phyloP scores from a whole-genome alignment of 2,888 invertebrate species.

The Aspidapion aeneum region DNA sequence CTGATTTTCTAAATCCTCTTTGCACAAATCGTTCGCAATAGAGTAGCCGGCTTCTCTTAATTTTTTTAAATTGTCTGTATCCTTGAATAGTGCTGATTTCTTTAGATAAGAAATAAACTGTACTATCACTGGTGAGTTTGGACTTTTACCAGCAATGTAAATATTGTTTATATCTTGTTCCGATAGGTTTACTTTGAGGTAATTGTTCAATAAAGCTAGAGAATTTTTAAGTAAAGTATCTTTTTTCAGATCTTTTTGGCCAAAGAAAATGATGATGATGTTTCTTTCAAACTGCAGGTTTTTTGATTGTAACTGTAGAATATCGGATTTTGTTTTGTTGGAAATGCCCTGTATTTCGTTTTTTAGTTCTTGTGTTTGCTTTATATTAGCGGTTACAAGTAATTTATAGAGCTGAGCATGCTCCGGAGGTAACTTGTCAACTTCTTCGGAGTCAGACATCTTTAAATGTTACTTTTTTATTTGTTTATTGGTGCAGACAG shows the following conservation, averaged over 20 bases:
- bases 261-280: background rate
- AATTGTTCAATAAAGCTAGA: background rate
- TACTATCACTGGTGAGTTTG: background rate
- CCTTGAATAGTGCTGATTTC: background rate
- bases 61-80: background rate
- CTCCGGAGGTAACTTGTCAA: background rate
- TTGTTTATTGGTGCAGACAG: too few species aligned
- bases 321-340: background rate
- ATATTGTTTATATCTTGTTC: background rate
- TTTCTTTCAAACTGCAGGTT: background rate
- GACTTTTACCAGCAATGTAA: background rate
- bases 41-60: background rate
- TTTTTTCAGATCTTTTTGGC: background rate
- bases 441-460: background rate
- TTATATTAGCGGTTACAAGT: background rate
- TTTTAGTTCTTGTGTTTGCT: background rate
- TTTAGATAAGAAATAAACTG: background rate
- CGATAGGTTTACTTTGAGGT: background rate
- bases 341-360: background rate
- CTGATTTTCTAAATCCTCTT: background rate
- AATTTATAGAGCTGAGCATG: background rate
- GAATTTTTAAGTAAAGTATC: background rate
- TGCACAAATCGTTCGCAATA: background rate
- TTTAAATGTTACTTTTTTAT: too few species aligned
- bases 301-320: background rate